Evolutionary conservation across 2,888 invertebrate species (phyloP).

Genomic region (Drosophila lacicola): DNA sequence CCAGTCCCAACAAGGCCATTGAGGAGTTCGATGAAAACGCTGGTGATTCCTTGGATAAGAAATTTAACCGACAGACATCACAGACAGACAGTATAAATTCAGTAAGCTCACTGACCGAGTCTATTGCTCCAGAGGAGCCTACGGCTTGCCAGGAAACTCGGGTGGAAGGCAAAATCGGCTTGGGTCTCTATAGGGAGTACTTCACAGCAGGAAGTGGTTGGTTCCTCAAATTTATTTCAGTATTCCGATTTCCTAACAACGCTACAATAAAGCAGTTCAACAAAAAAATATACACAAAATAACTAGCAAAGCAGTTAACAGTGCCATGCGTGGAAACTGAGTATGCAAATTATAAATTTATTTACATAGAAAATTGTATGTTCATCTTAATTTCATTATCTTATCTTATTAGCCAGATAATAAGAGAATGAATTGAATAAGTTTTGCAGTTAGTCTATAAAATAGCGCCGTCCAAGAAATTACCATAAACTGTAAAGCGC

Average conservation of each 20-base stretch:
- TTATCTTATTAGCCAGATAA: conserved; percentile 2
- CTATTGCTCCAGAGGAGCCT: conserved; percentile 82
- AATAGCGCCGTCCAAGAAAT: background rate
- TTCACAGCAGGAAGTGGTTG: conserved; percentile 89
- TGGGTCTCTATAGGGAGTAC: conserved; percentile 88
- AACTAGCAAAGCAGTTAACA: no score
- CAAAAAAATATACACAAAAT: background rate
- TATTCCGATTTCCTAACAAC: no score
- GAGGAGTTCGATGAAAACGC: conserved; percentile 51
- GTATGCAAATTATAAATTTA: background rate
- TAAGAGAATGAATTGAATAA: conserved; percentile 4
- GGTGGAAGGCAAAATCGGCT: conserved; percentile 88
- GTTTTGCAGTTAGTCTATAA: background rate
- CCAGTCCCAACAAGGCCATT: conserved; percentile 85
- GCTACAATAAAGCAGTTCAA: conserved; percentile 3
- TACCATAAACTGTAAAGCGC: background rate
- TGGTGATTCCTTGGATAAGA: conserved; percentile 56
- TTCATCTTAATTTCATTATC: background rate
- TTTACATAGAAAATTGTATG: background rate
- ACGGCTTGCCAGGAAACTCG: conserved; percentile 87
- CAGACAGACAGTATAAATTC: conserved; percentile 83
- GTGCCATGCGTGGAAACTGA: no score
- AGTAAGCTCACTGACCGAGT: conserved; percentile 85
- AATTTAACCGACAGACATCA: conserved; percentile 55
- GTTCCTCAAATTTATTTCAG: background rate